Conservation (phyloP, 2,888 invertebrate genomes). For the Pemphredon lugubris region DNA sequence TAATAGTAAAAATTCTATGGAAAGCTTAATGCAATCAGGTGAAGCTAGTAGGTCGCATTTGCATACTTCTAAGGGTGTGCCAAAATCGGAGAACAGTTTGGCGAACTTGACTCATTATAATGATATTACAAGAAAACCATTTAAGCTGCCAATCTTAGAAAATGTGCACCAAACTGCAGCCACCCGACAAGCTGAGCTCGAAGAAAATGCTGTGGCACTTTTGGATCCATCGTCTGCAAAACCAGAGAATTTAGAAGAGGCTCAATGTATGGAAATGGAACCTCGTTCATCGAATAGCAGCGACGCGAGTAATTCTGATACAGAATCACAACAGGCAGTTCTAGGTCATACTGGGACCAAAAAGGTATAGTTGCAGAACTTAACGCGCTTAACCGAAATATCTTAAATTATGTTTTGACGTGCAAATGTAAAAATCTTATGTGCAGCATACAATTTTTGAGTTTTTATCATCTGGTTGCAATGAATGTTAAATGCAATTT, state of each 20-base stretch:
- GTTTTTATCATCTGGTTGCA: neutral
- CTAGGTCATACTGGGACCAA: slow-evolving; percentile 65
- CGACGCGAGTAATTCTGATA: slow-evolving; percentile 77
- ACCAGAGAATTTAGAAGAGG: slow-evolving; percentile 63
- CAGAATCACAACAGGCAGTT: slow-evolving; percentile 74
- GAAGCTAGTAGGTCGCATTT: slow-evolving; percentile 22
- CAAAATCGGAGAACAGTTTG: slow-evolving; percentile 30
- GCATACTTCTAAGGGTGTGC: slow-evolving; percentile 35
- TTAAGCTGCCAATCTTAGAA: slow-evolving; percentile 76
- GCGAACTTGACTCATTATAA: slow-evolving; percentile 29
- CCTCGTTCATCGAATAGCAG: slow-evolving; percentile 74
- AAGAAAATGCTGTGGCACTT: slow-evolving; percentile 73
- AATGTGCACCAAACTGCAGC: slow-evolving; percentile 68
- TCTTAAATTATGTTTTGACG: too few relatives aligned
- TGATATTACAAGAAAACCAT: slow-evolving; percentile 60
- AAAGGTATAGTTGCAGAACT: slow-evolving; percentile 59
- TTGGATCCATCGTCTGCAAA: slow-evolving; percentile 65
- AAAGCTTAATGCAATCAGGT: slow-evolving; percentile 27
- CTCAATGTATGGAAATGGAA: slow-evolving; percentile 70
- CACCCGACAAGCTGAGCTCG: slow-evolving; percentile 69
- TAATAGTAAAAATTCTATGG: slow-evolving; percentile 39
- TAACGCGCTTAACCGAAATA: too few relatives aligned
- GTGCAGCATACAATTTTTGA: neutral
- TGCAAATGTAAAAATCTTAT: too few relatives aligned
- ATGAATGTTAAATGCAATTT: too few relatives aligned